Evolutionary conservation across 1,140 invertebrate genomes (phyloP).

Genomic region (Halictus rubicundus): DNA sequence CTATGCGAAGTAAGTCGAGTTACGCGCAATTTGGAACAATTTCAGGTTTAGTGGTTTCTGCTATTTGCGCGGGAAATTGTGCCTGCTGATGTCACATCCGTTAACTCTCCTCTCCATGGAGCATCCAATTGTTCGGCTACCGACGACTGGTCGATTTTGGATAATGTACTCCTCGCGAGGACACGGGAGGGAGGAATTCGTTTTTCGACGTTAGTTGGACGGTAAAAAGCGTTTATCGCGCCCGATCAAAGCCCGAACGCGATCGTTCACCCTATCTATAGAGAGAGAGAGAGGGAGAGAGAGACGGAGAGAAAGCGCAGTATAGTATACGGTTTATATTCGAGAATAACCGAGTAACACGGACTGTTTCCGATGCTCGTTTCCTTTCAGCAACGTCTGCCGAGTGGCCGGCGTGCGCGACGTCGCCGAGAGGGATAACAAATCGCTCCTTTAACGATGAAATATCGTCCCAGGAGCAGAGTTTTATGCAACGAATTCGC

Average conservation of each 20-base stretch:
- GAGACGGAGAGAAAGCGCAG: too few species aligned
- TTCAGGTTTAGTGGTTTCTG: slow-evolving; percentile 77
- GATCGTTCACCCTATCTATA: too few species aligned
- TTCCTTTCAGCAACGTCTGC: slow-evolving; percentile 9
- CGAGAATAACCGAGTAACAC: neutral
- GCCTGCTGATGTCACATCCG: slow-evolving; percentile 78
- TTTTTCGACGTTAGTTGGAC: neutral
- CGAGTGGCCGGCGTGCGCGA: slow-evolving; percentile 22
- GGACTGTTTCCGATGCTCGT: neutral
- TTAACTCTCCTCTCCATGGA: slow-evolving; percentile 61
- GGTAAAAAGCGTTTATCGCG: too few species aligned
- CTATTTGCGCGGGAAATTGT: slow-evolving; percentile 78
- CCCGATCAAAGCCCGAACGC: too few species aligned
- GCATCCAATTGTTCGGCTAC: slow-evolving; percentile 58
- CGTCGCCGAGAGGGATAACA: slow-evolving; percentile 51
- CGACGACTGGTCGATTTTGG: slow-evolving; percentile 47
- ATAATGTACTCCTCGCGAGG: slow-evolving; percentile 37
- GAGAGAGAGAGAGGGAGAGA: too few species aligned
- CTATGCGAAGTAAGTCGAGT: slow-evolving; percentile 72
- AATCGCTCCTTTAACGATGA: slow-evolving; percentile 59
- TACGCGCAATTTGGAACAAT: slow-evolving; percentile 75
- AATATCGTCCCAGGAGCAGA: slow-evolving; percentile 46
- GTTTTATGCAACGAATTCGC: slow-evolving; percentile 59
- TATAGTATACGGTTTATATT: neutral
- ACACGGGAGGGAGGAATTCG: neutral